Evolutionary conservation across 2,113 vertebrate species (phyloP), one percentile per base, ranked within the genome.

Genomic region (Drymodes brunneopygia): DNA sequence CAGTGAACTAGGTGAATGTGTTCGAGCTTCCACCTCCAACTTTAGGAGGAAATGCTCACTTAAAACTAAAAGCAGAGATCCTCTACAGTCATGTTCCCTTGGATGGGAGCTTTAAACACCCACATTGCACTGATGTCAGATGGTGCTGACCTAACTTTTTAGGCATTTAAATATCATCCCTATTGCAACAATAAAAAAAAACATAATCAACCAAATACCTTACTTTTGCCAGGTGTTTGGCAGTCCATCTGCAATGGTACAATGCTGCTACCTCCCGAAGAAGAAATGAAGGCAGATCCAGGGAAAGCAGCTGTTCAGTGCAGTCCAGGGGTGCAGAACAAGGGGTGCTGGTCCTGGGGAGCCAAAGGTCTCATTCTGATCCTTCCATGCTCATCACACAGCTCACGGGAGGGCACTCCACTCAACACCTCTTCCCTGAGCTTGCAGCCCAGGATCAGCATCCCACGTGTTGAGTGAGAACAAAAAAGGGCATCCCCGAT

Each of bases 151-250:
- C 47, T 35, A 71, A 81, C 69, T 47, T 94, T 95, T 78, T 38
- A 80, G 82, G 75, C 67, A 90, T 94, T 87, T 93, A 90, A 94
- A 80, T 54, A 80, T 45, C 85, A 88, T 19, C 21, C 50, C 17
- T 38, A 17, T 31, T n/a, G 45, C 81, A 91, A 62, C 29, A 71
- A 54, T 21, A 28, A 44, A 62, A 61, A 73, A 58, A 23, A 4
- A 22, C 40, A 8, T 65, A 61, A 69, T 69, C 22, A 36, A 53
- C 7, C 38, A 64, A 83, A 67, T 40, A 51, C n/a, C 36, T 29
- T 66, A 17, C 54, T 91, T 92, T 53, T 45, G 72, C 50, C 71
- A 72, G 7, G 23, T 31, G 51, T 36, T 61, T 2, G 0, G 44
- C 35, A 79, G 77, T 16, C 56, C 56, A 66, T 47, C 35, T 87